Evolutionary conservation across 2,113 vertebrate genomes (phyloP).

Genomic region (Dasypus novemcinctus): DNA sequence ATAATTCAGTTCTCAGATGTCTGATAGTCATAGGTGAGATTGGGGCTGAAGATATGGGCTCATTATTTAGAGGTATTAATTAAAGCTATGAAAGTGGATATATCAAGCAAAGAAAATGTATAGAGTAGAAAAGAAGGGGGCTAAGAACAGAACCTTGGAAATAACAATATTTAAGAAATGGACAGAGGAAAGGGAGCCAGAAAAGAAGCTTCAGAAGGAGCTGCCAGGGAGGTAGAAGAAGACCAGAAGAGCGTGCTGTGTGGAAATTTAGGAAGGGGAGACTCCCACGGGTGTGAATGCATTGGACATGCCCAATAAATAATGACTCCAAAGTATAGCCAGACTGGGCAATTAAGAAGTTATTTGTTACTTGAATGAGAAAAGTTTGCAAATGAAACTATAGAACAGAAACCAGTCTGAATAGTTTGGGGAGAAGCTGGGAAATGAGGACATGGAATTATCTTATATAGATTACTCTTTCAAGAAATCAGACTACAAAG

Average conservation of each 20-base stretch:
- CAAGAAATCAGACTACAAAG: neutral
- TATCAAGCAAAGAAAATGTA: neutral
- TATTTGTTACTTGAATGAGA: neutral
- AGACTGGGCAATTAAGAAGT: neutral
- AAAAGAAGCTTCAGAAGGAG: neutral
- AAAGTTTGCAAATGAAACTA: neutral
- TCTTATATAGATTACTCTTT: neutral
- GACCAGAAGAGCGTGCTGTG: neutral
- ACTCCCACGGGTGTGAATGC: neutral
- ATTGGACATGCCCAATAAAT: neutral
- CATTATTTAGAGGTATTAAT: neutral
- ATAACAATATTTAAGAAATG: neutral
- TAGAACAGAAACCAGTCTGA: neutral
- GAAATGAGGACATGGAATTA: neutral
- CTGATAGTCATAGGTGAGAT: neutral
- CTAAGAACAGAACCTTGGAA: neutral
- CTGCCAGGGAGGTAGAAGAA: neutral
- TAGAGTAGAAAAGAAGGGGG: neutral
- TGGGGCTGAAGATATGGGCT: neutral
- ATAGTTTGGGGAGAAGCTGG: neutral
- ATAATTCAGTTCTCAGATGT: neutral
- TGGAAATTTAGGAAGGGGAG: no score
- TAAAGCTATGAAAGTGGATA: neutral
- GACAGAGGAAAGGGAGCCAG: neutral
- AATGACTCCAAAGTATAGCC: no score